Percentiles rank a stretch among this genome's conserved stretches.
Evolutionary conservation across 1,140 invertebrate species (phyloP).

Genomic region (Zaprionus vittiger): DNA sequence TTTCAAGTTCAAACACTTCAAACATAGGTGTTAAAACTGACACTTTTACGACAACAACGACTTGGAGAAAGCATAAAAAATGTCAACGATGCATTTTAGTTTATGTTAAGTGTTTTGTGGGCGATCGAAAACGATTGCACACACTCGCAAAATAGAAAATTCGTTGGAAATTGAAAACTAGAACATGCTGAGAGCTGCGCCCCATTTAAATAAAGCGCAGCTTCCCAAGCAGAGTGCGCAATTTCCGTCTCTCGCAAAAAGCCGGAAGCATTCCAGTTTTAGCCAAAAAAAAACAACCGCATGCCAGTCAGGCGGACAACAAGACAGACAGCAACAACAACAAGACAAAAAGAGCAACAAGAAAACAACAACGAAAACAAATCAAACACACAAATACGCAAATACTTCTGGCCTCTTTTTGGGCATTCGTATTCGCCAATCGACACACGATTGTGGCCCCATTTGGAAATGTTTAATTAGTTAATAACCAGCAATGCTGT

Average conservation of each 20-base stretch:
- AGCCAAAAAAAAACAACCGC: constrained; percentile 20
- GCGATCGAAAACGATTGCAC: constrained; percentile 11
- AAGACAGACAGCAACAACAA: neutral
- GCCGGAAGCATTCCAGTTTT: constrained; percentile 49
- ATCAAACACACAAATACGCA: constrained; percentile 15
- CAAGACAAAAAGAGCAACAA: neutral
- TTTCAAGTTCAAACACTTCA: constrained; percentile 40
- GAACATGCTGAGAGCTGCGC: constrained; percentile 2
- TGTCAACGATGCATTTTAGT: constrained; percentile 15
- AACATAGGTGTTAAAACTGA: constrained; percentile 21
- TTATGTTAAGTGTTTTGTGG: constrained; percentile 11
- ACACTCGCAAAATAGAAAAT: neutral
- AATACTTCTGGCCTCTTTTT: constrained; percentile 35
- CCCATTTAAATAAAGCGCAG: constrained; percentile 36
- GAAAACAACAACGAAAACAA: neutral
- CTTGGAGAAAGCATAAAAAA: constrained; percentile 22
- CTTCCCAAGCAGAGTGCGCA: constrained; percentile 19
- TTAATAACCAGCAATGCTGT: constrained; percentile 31
- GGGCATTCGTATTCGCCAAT: constrained; percentile 3
- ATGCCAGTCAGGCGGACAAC: neutral
- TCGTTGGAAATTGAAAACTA: constrained; percentile 17
- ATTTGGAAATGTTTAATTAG: constrained; percentile 53
- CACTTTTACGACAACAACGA: constrained; percentile 18
- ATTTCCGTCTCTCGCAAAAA: constrained; percentile 44
- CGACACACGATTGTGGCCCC: constrained; percentile 12